Base-by-base conservation (phyloP, 2,113 vertebrate species). In the Rhegmatorhina hoffmannsi region DNA sequence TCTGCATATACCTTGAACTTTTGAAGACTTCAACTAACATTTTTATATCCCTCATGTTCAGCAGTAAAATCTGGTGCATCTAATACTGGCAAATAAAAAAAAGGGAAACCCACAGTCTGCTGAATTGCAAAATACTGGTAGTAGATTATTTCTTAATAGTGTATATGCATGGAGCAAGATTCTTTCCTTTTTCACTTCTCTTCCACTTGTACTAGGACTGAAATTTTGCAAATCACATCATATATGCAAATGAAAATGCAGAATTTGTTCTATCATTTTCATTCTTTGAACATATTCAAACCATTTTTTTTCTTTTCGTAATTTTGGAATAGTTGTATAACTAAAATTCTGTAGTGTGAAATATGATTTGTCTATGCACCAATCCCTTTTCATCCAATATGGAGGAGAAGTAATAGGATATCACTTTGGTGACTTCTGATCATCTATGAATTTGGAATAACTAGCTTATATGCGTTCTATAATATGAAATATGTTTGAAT, bases 1-100 rank as follows among this genome's bases (percentile, higher is more conserved):
- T 86, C 29, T 59, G 60, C 72, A 91, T 67, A 34, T 36, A 72
- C 36, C 28, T 26, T 68, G 53, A 90, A 67, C 70, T 84, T 95
- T 18, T 81, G 23, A 78, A 78, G 47, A 72, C 20, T 87, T 86
- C 36, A 70, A 21, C 28, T 56, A 67, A 90, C 24, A 46, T 15
- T 77, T 87, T 66, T 33, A 23, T 58, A 17, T 80, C 43, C 23
- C 6, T 84, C 29, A 36, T 4, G 1, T 78, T 82, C 17, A 11
- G 4, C 15, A 93, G 36, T 46, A 92, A 86, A 88, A 55, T 52
- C 26, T 52, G 50, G 24, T 60, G 9, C 13, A 67, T 77, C 40
- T 90, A 2, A 67, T 13, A 21, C 24, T 17, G 23, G 18, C 12
- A 88, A 89, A 59, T 46, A 14, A 66, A 87, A 52, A 52, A 40